Evolutionary conservation across 2,797 vertebrate species (phyloP).

Genomic region (Catharus ustulatus): DNA sequence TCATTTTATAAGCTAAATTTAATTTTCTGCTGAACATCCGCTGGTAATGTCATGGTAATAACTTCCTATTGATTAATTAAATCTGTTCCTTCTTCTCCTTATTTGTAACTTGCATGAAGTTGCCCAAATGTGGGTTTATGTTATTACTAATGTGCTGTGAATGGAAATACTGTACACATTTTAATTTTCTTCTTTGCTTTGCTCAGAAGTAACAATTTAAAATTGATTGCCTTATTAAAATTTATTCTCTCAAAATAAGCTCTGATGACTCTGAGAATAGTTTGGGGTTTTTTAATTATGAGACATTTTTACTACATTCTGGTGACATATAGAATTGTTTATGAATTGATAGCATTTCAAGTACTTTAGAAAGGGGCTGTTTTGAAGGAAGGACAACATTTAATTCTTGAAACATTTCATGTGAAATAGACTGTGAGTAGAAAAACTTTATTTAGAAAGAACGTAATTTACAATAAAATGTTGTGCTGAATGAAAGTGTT

Average conservation of each 20-base stretch:
- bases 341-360: not conserved
- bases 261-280: not conserved
- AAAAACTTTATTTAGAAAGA: not conserved
- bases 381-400: not conserved
- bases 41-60: conserved; percentile 82
- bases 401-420: not conserved
- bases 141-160: not conserved
- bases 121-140: conserved; percentile 14
- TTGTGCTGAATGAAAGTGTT: not conserved
- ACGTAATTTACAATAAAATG: not conserved
- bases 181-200: conserved; percentile 42
- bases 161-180: not conserved
- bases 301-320: not conserved
- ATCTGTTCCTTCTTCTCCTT: conserved; percentile 57
- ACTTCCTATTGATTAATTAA: conserved; percentile 79
- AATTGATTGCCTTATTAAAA: conserved; percentile 8
- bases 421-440: not conserved
- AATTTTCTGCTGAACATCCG: conserved; percentile 81
- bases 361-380: not conserved
- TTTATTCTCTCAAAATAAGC: conserved; percentile 10
- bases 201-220: not conserved
- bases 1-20: conserved; percentile 77
- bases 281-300: not conserved
- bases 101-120: conserved; percentile 67
- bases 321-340: not conserved